Evolutionary conservation across 2,113 vertebrate species (phyloP), one percentile per base, ranked within the genome.

Genomic region (Xiphophorus hellerii): DNA sequence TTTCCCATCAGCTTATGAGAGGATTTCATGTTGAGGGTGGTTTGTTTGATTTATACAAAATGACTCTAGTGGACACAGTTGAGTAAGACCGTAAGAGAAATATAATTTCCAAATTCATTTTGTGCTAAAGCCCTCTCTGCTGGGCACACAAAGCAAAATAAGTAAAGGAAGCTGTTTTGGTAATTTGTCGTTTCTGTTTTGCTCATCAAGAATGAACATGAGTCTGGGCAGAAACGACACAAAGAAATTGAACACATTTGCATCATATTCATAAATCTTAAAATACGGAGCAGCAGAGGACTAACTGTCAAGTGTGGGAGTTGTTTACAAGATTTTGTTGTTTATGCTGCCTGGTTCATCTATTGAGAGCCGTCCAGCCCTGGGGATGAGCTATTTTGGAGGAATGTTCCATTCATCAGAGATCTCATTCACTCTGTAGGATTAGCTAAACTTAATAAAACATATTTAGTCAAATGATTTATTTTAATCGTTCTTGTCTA

Each of bases 31-130:
- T 44, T 31, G 29, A 68, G 54, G 67, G 39, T 64, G 66, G 71
- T 82, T 37, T 22, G 39, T 74, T 85, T 89, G 74, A 92, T 89
- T 91, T 85, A 84, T 71, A 77, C 35, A 74, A 78, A 35, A 80
- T 62, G 31, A 77, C 61, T 79, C 69, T 17, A 69, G 63, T 9
- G 1, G 30, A 48, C 1, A 29, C 48, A 31, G 51, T 80, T 2
- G 73, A 83, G 77, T 71, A 67, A 67, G 77, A 81, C 65, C 62
- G 63, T 80, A 73, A 77, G 76, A 82, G 54, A 72, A 82, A 76
- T 66, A 82, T 66, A 31, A 78, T 81, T 85, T 82, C 60, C 65
- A 62, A 74, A 85, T 69, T 82, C 72, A 79, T 66, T 64, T 68
- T n/a, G 44, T 78, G 28, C 42, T 33, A 66, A 87, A 84, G 27